phyloP scores from a whole-genome alignment of 2,113 vertebrate species.

The Pomatorhinus ruficollis region DNA sequence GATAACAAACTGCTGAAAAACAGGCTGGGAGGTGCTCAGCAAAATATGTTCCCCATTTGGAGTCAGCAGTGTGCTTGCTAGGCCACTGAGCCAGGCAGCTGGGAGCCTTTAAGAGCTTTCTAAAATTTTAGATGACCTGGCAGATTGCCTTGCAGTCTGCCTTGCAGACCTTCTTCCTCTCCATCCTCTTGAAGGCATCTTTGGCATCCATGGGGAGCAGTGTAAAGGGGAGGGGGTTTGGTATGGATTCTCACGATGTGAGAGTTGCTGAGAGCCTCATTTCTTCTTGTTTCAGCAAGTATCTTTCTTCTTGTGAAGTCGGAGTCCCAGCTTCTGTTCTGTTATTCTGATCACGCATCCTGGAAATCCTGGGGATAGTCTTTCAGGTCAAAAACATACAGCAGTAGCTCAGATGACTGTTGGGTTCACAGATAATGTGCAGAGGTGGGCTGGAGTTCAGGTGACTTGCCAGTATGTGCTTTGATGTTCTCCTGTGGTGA shows the following conservation, averaged over 20 bases:
- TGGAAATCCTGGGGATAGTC: neutral
- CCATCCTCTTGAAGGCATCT: neutral
- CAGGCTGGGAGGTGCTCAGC: neutral
- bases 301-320: neutral
- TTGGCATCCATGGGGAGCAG: neutral
- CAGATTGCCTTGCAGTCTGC: conserved; percentile 32
- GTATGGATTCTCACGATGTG: neutral
- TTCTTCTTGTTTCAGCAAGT: neutral
- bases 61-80: neutral
- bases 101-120: conserved; percentile 33
- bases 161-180: conserved; percentile 16
- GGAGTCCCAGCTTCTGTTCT: neutral
- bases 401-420: neutral
- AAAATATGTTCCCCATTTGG: conserved; percentile 6
- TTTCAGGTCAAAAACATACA: neutral
- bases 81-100: neutral
- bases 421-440: neutral
- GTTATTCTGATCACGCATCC: neutral
- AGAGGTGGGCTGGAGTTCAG: neutral
- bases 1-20: conserved; percentile 18
- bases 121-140: conserved; percentile 30
- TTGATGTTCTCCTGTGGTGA: neutral
- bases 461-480: neutral
- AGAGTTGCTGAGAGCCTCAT: neutral
- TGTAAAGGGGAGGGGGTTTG: neutral